Conservation (phyloP, 1,140 invertebrate genomes). For the Lithobius niger region DNA sequence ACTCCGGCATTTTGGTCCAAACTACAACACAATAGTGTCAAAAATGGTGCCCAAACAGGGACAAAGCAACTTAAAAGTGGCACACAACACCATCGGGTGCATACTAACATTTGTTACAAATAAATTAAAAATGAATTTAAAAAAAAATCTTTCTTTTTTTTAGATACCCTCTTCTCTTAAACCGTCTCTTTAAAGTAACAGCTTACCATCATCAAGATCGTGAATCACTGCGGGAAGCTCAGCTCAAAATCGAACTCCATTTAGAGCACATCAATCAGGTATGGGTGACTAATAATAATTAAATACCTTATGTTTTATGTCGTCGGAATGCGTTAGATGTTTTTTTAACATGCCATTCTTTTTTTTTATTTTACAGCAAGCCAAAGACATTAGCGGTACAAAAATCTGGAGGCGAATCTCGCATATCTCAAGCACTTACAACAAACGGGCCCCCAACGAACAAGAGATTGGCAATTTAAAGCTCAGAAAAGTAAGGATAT, state of each 20-base stretch:
- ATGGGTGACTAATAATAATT: neutral
- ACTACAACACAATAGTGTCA: no score
- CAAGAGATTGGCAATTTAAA: conserved; percentile 75
- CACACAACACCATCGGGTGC: no score
- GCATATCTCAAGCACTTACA: conserved; percentile 48
- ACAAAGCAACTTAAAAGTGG: no score
- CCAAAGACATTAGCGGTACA: conserved; percentile 72
- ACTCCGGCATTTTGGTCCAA: no score
- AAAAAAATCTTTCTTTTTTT: conserved; percentile 47
- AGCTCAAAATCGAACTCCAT: conserved; percentile 81
- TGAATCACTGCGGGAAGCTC: conserved; percentile 42
- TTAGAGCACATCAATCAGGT: conserved; percentile 79
- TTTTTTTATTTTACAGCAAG: conserved; percentile 40
- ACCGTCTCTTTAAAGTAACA: conserved; percentile 81
- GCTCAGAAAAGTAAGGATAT: conserved; percentile 49
- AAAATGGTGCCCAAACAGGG: no score
- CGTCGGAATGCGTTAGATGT: no score
- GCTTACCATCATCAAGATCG: conserved; percentile 52
- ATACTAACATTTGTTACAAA: no score
- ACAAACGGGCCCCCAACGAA: conserved; percentile 53
- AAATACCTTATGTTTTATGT: no score
- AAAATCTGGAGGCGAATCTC: conserved; percentile 78
- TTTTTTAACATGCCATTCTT: no score
- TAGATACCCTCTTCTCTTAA: conserved; percentile 83
- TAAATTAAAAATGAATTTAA: no score